These are phyloP conservation scores for Cacatua alba DNA, from an alignment of 2,113 vertebrate genomes.

Conservation along the genomic window DNA sequence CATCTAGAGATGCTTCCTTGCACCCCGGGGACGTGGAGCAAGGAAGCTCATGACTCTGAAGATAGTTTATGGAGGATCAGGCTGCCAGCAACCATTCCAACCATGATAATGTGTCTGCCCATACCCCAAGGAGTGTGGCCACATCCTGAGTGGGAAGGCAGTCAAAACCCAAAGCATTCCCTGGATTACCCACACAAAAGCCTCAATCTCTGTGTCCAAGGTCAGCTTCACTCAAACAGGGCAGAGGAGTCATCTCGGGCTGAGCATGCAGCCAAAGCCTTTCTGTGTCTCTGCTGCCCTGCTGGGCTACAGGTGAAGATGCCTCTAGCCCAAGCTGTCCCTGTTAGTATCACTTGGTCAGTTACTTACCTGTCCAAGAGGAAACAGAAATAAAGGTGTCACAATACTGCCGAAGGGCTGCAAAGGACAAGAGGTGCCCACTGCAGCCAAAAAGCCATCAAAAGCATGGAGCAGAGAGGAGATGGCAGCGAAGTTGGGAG, in stretches of 20 bases:
- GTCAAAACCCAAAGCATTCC: neutral
- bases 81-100: neutral
- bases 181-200: neutral
- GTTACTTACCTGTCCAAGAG: neutral
- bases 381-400: neutral
- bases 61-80: neutral
- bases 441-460: neutral
- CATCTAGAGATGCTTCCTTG: neutral
- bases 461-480: neutral
- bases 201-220: neutral
- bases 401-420: neutral
- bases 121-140: neutral
- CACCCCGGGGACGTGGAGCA: neutral
- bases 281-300: neutral
- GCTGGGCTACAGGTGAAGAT: neutral
- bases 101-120: neutral
- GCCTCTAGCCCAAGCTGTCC: neutral
- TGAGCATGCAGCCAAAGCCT: neutral
- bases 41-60: neutral
- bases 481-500: neutral
- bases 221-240: neutral
- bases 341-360: neutral
- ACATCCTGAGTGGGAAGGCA: slow-evolving; percentile 25
- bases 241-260: neutral
- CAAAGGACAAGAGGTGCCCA: neutral